A percentile compares a stretch with the other conserved stretches of the same genome.
Evolutionary conservation across 92 coral and sea anemone species (phyloP).

Genomic region (Zoanthus gigantus): DNA sequence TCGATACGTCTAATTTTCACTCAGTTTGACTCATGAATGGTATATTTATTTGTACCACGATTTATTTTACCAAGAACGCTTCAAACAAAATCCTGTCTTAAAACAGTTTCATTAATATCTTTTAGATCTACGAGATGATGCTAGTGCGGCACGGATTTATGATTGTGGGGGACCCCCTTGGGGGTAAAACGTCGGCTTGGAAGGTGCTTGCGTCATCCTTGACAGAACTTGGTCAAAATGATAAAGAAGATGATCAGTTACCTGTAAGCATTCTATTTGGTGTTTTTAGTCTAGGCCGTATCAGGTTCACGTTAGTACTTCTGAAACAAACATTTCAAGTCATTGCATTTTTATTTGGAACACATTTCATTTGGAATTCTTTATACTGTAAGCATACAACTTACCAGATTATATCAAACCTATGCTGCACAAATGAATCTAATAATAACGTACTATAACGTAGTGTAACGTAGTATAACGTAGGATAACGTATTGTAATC

Average conservation of each 20-base stretch:
- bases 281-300: neutral
- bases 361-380: neutral
- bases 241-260: constrained; percentile 74
- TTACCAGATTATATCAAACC: too few species aligned
- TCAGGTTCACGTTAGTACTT: neutral
- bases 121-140: constrained; percentile 97
- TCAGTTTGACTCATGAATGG: too few species aligned
- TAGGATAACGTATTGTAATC: too few species aligned
- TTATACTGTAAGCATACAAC: too few species aligned
- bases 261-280: constrained; percentile 62
- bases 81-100: too few species aligned
- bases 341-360: too few species aligned
- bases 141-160: constrained; percentile 98
- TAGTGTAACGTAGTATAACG: too few species aligned
- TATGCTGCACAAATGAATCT: too few species aligned
- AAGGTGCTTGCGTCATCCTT: constrained; percentile 90
- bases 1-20: too few species aligned
- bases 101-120: neutral
- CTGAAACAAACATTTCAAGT: neutral
- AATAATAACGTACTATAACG: too few species aligned
- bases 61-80: too few species aligned
- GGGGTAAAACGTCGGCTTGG: constrained; percentile 99
- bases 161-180: constrained; percentile 99
- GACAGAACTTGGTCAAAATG: constrained; percentile 82
- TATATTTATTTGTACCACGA: too few species aligned